Evolutionary conservation across 2,113 vertebrate species (phyloP), one percentile per base, ranked within the genome.

Genomic region (Diadophis punctatus): DNA sequence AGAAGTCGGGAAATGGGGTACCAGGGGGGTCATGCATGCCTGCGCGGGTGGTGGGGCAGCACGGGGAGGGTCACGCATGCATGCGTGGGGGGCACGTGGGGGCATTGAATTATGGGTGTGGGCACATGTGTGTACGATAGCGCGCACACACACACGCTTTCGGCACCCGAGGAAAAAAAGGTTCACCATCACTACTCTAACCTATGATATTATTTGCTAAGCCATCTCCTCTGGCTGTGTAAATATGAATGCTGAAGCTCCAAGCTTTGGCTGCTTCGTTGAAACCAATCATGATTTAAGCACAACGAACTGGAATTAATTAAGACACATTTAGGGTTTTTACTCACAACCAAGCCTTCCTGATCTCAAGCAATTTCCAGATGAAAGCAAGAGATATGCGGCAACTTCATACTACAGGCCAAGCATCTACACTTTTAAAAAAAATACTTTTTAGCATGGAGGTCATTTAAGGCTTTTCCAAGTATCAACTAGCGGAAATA

Each of bases 171-270:
- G n/a, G n/a, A n/a, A n/a, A n/a, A n/a, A n/a, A n/a, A n/a, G n/a
- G n/a, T n/a, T n/a, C n/a, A n/a, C n/a, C n/a, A n/a, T n/a, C n/a
- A n/a, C n/a, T n/a, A n/a, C n/a, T 52, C 87, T 84, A 56, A 56
- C 93, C 68, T 94, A 27, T 94, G 91, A 94, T 95, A 97, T 97
- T 95, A 97, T 97, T 97, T 97, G 96, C 96, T 90, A 95, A 80
- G 68, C 68, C 58, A 20, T 93, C n/a, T 91, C 96, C 92, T 56
- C 84, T 16, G 87, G 89, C 95, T 96, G 95, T 96, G 96, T 93
- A 96, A 97, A 97, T 87, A 97, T 0, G 51, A 95, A 92, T 86
- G 91, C 80, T 20, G 92, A 94, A 91, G 93, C 93, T 92, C 87
- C 23, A 60, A 95, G 92, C 92, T 91, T 94, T 93, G 25, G 0